Evolutionary conservation across 2,797 vertebrate species (phyloP).

Genomic region (Masticophis lateralis): DNA sequence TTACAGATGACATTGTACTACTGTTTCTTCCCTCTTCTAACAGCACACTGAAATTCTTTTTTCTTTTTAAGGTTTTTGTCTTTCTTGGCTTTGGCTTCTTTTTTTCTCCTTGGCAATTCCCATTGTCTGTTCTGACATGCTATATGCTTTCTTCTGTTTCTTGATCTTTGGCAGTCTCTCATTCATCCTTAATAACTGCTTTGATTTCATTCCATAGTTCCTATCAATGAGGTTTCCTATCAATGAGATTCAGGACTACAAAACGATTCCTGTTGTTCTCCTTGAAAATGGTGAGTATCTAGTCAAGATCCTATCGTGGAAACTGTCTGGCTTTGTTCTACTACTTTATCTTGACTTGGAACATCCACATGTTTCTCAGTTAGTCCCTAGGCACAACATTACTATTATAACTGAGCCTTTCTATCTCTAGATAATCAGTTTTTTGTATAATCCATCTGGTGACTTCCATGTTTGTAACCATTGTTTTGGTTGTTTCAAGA

Average conservation of each 20-base stretch:
- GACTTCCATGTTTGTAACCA: not conserved
- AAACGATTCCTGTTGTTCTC: not conserved
- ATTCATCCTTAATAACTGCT: not conserved
- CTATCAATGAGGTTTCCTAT: not conserved
- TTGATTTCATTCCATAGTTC: not conserved
- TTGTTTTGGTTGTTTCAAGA: not conserved
- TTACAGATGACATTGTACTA: not conserved
- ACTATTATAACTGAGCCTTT: not conserved
- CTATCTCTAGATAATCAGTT: not conserved
- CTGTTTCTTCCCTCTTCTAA: not conserved
- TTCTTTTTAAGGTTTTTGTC: not conserved
- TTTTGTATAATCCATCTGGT: not conserved
- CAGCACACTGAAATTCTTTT: not conserved
- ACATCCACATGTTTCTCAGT: not conserved
- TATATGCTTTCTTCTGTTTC: not conserved
- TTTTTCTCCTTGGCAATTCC: not conserved
- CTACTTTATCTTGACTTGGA: not conserved
- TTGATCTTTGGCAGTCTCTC: not conserved
- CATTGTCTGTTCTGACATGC: not conserved
- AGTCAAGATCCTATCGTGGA: not conserved
- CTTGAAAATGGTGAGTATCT: not conserved
- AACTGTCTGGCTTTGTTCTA: not conserved
- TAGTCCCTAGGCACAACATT: not conserved
- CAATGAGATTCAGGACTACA: not conserved
- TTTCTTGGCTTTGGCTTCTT: not conserved